These are phyloP conservation scores for Bimastos eiseni DNA, from an alignment of 2,888 invertebrate species.

Conservation along the genomic window DNA sequence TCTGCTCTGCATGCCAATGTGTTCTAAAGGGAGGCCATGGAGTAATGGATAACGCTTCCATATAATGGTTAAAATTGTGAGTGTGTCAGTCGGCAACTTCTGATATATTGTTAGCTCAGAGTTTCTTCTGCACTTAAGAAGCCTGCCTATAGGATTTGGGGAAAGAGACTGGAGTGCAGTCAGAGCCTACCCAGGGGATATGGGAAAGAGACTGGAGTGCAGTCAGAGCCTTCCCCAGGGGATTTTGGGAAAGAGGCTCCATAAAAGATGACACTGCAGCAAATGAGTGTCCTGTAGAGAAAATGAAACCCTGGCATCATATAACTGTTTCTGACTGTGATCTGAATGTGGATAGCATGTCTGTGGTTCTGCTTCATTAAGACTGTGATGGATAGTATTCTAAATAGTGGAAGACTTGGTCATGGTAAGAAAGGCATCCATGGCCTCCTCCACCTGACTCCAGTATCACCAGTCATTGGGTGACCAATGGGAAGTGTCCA, in stretches of 20 bases:
- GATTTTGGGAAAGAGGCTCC: not conserved
- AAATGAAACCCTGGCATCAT: not conserved
- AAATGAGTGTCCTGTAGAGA: not conserved
- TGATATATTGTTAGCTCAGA: not conserved
- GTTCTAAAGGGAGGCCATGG: no score
- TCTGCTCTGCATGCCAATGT: no score
- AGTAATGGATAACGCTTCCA: no score
- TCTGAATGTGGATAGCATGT: not conserved
- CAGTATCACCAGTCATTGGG: not conserved
- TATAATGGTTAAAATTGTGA: not conserved
- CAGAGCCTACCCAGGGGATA: not conserved
- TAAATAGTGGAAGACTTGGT: not conserved
- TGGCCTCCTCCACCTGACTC: not conserved
- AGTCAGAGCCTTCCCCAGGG: not conserved
- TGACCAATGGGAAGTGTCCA: slow-evolving; percentile 1
- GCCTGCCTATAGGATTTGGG: not conserved
- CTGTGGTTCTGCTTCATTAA: not conserved
- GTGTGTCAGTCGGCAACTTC: not conserved
- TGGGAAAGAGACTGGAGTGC: not conserved
- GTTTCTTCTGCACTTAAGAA: not conserved
- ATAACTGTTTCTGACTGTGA: not conserved
- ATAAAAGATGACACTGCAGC: not conserved
- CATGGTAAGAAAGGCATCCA: not conserved
- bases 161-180: not conserved
- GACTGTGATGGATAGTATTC: not conserved